Conservation (phyloP, 1,140 invertebrate species). For the Drosophila pseudoananassae region DNA sequence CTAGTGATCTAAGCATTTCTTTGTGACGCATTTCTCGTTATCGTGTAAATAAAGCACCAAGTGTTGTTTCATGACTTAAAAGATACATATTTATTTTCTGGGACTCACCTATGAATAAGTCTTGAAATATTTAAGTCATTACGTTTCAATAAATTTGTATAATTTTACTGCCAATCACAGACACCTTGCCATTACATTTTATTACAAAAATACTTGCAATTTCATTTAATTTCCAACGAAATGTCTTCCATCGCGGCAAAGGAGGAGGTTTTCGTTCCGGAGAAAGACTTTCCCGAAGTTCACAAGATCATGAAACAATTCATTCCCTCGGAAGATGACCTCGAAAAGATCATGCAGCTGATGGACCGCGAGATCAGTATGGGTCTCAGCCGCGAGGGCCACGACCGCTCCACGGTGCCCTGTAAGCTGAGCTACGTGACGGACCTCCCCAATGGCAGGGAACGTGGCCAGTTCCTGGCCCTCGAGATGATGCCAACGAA, state of each 20-base stretch:
- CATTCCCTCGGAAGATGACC: conserved; percentile 11
- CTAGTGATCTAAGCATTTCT: conserved; percentile 70
- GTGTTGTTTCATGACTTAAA: conserved; percentile 57
- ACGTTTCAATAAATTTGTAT: neutral
- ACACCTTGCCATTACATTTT: neutral
- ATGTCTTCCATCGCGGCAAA: conserved; percentile 1
- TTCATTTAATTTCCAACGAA: neutral
- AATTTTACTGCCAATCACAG: neutral
- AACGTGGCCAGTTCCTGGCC: conserved; percentile 97
- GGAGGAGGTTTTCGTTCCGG: conserved; percentile 19
- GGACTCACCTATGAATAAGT: conserved; percentile 86
- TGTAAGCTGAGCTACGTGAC: conserved; percentile 97
- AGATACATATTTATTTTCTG: conserved; percentile 86
- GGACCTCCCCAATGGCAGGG: conserved; percentile 97
- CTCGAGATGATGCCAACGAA: conserved; percentile 99
- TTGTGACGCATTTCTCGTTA: conserved; percentile 61
- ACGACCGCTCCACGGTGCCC: conserved; percentile 93
- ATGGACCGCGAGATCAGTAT: conserved; percentile 87
- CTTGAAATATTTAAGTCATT: too few species aligned
- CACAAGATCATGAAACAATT: conserved; percentile 53
- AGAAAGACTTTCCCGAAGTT: conserved; percentile 52
- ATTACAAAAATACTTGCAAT: neutral
- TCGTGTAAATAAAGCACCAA: conserved; percentile 73
- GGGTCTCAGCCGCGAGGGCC: conserved; percentile 91
- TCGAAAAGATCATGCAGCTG: conserved; percentile 22